Conservation (phyloP, 2,113 vertebrate genomes). For the Malaclemys terrapin region DNA sequence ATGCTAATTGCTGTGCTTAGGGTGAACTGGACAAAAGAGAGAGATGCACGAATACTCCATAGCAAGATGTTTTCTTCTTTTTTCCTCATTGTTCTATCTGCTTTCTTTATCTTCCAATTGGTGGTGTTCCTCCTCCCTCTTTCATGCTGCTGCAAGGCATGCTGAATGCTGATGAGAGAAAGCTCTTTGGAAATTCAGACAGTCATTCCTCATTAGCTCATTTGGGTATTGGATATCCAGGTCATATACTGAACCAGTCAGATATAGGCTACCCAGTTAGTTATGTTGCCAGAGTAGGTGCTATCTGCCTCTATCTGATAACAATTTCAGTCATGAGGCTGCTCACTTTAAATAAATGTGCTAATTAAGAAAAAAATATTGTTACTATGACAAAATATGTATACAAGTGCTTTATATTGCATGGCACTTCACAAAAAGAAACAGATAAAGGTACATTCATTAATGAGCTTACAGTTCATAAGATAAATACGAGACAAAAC, state of each 20-base stretch:
- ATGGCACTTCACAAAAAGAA: background rate
- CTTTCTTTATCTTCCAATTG: conserved; percentile 5
- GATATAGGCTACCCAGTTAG: conserved; percentile 9
- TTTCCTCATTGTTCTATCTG: background rate
- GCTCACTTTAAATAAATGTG: conserved; percentile 30
- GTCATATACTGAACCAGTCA: conserved; percentile 7
- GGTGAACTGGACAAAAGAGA: conserved; percentile 34
- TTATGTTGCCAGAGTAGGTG: background rate
- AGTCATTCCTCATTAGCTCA: conserved; percentile 57
- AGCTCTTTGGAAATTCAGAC: conserved; percentile 40
- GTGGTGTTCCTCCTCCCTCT: background rate
- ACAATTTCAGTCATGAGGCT: background rate
- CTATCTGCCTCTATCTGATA: background rate
- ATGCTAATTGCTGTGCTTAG: conserved; percentile 46
- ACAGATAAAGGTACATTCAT: background rate
- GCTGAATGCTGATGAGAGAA: conserved; percentile 44
- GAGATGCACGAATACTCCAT: conserved; percentile 3
- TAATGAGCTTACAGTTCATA: background rate
- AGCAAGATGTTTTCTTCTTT: background rate
- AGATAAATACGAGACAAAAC: background rate
- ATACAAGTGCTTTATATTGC: background rate
- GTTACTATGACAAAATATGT: background rate
- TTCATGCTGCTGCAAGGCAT: background rate
- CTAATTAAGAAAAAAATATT: background rate
- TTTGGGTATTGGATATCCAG: conserved; percentile 23